Conservation (phyloP, 2,797 vertebrate genomes). For the Neosalanx taihuensis region DNA sequence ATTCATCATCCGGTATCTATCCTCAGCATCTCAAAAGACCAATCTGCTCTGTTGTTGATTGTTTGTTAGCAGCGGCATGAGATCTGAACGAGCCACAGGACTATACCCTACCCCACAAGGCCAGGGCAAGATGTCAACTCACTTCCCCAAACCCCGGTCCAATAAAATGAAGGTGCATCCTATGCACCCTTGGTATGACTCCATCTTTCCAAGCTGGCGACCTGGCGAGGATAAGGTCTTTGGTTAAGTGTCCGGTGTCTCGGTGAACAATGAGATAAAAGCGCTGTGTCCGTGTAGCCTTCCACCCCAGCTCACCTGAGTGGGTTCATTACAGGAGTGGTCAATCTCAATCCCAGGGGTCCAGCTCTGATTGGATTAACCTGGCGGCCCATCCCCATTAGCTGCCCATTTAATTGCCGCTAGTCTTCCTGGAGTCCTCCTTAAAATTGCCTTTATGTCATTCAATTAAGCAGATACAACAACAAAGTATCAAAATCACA, state of each 20-base stretch:
- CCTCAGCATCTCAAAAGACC: constrained; percentile 62
- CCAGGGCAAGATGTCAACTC: constrained; percentile 45
- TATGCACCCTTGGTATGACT: not conserved
- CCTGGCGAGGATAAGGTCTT: not conserved
- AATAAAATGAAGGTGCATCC: constrained; percentile 15
- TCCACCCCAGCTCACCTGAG: constrained; percentile 23
- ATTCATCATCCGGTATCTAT: constrained; percentile 71
- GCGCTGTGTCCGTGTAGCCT: not conserved
- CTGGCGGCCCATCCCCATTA: constrained; percentile 48
- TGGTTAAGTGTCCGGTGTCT: not conserved
- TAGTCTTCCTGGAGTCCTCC: too few relatives aligned
- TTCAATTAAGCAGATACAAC: too few relatives aligned
- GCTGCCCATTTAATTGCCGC: constrained; percentile 59
- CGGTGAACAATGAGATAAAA: not conserved
- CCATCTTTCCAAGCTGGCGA: not conserved
- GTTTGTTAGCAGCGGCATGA: constrained; percentile 61
- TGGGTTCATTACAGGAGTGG: constrained; percentile 47
- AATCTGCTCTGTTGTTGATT: constrained; percentile 70
- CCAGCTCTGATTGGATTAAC: constrained; percentile 61
- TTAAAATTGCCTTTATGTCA: too few relatives aligned
- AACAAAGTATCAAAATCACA: too few relatives aligned
- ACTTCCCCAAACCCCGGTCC: constrained; percentile 38
- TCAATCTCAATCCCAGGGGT: constrained; percentile 43
- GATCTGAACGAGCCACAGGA: constrained; percentile 47
- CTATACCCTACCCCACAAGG: constrained; percentile 64